Percentiles rank a stretch among this genome's conserved stretches.
phyloP scores from a whole-genome alignment of 2,888 invertebrate genomes.

The Pristionchus arcanus region DNA sequence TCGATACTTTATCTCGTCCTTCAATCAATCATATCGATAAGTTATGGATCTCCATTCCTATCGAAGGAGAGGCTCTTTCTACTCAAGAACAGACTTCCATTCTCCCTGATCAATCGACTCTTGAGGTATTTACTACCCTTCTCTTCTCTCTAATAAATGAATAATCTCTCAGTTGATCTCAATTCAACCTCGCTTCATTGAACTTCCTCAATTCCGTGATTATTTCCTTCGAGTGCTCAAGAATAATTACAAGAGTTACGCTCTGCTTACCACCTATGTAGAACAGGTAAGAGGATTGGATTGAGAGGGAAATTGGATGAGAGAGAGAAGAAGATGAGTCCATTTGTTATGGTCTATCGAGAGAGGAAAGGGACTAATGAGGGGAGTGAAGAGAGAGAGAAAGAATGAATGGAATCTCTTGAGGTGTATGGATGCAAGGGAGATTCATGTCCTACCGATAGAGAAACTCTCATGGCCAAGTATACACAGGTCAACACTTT shows the following conservation, averaged over 20 bases:
- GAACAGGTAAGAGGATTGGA: conserved; percentile 67
- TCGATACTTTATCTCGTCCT: conserved; percentile 58
- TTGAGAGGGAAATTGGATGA: not conserved
- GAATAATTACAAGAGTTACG: conserved; percentile 77
- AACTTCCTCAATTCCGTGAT: conserved; percentile 73
- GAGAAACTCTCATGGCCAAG: conserved; percentile 26
- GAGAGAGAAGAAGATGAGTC: not conserved
- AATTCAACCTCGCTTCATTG: conserved; percentile 68
- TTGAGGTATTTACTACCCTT: conserved; percentile 44
- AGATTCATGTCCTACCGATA: conserved; percentile 37
- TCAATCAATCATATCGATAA: conserved; percentile 65
- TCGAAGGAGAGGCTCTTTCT: conserved; percentile 57
- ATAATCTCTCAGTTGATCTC: conserved; percentile 56
- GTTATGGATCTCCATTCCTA: conserved; percentile 69
- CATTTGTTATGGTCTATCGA: not conserved
- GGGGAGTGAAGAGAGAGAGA: not conserved
- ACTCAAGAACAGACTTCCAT: conserved; percentile 43
- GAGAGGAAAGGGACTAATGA: not conserved
- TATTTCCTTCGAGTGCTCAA: conserved; percentile 77
- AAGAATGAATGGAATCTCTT: not conserved
- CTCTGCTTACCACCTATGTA: conserved; percentile 75
- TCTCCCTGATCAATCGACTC: conserved; percentile 32
- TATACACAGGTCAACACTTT: conserved; percentile 27
- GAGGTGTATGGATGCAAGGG: conserved; percentile 52
- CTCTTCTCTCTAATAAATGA: not conserved